Base-by-base conservation (phyloP, 2,113 vertebrate species). In the Amphiprion percula region DNA sequence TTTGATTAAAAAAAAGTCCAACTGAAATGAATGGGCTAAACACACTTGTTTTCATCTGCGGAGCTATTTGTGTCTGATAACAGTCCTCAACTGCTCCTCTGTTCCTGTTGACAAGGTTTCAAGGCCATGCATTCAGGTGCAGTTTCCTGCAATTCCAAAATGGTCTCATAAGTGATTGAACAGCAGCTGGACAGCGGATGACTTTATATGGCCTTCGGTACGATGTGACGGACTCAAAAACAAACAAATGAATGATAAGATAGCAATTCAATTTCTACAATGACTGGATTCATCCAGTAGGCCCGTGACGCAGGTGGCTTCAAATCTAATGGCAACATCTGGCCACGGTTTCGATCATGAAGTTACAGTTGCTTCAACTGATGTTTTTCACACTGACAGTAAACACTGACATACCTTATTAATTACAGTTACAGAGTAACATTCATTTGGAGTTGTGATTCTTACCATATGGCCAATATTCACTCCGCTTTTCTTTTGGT, bases 41-140 rank as follows among this genome's bases (percentile, higher is more conserved):
- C 11, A 4, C 41, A 15, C 41, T 44, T 44, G 1, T 10, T 15
- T 4, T 15, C 4, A 44, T 12, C 41, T 44, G 11, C 11, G 1
- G 12, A 15, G 12, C 41, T 44, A 12, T 15, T 44, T 15, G 41
- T 14, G 12, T 15, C 41, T 44, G 41, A 15, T 44, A 14, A 12
- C 12, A 10, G 33, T 37, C 33, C 33, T 37, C 24, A 21, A 17
- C 37, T 28, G 47, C 53, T 66, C 24, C 16, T 10, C 49, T 23
- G 74, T 49, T 50, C 30, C 54, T 55, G 24, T 28, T 37, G 66
- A 59, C n/a, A 60, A 46, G 39, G 33, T 65, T 46, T 24, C 44
- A 66, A 41, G 60, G 77, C 30, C 23, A 17, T 10, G 14, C 28
- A 12, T 24, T 39, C 15, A 33, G 39, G n/a, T 37, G 47, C 49